Base-by-base conservation (phyloP, 2,113 vertebrate genomes). In the Erinaceus europaeus region DNA sequence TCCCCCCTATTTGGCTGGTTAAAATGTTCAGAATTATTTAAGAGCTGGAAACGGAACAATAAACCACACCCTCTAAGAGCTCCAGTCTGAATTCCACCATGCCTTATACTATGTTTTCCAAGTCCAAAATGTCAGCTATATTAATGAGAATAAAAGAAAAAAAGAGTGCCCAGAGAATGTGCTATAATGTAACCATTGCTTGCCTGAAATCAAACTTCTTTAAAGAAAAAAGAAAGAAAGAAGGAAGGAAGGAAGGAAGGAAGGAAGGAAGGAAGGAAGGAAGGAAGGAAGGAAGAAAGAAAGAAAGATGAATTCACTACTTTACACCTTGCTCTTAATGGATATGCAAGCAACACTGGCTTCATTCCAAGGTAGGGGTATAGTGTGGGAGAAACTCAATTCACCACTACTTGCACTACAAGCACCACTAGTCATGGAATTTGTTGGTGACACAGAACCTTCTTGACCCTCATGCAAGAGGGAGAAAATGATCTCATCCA, bases 1-100 rank as follows among this genome's bases (percentile, higher is more conserved):
- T 90, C 12, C 29, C 12, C 21, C 10, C 61, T 90, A 20, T 82
- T 96, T 95, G 92, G 86, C 95, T 93, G 89, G 89, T 89, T 90
- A 82, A 92, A 89, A 90, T 85, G 93, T 93, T 85, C 93, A 95
- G 89, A 90, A 95, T 93, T 93, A 92, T 95, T 94, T 92, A 92
- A 95, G 93, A 92, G 81, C 76, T 96, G 94, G 95, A 94, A 90
- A 83, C 75, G 65, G 50, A 89, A 91, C 86, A 85, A 87, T 80
- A 89, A 74, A 46, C 89, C 94, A 94, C 94, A 94, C 95, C 95
- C 94, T 91, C 78, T 13, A 74, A 79, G 81, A 40, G 72, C 74
- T 94, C 65, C 82, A 73, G 74, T 75, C 86, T 93, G 90, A 85
- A 85, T 90, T 90, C 84, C 83, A 88, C 75, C 84, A 85, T 67